A percentile compares a stretch with the other conserved stretches of the same genome.
phyloP scores from a whole-genome alignment of 2,797 vertebrate species.

The Phaenicophaeus curvirostris region DNA sequence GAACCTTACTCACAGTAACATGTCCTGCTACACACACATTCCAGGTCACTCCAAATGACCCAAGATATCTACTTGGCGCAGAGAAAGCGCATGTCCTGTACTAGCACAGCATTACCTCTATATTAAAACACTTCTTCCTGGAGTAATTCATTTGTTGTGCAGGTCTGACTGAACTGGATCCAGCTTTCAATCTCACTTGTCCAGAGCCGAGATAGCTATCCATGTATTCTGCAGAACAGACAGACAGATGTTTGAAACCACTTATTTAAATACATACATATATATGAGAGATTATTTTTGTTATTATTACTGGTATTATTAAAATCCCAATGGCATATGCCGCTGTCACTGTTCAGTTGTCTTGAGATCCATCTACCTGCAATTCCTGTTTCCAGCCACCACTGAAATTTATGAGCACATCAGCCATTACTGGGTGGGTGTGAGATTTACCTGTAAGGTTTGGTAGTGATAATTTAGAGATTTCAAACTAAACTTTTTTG shows the following conservation, averaged over 20 bases:
- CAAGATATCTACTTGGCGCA: not conserved
- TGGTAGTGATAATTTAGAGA: not conserved
- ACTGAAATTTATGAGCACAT: not conserved
- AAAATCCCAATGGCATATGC: not conserved
- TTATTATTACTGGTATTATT: not conserved
- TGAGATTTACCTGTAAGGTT: not conserved
- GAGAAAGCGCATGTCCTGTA: not conserved
- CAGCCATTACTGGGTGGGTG: not conserved
- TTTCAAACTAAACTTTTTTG: not conserved
- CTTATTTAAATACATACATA: not conserved
- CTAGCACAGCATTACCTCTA: not conserved
- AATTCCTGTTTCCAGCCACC: not conserved
- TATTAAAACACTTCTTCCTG: not conserved
- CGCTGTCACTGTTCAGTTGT: not conserved
- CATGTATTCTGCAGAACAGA: not conserved
- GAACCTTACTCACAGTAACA: not conserved
- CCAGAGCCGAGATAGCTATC: not conserved
- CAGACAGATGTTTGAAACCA: not conserved
- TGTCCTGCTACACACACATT: not conserved
- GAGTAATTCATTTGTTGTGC: not conserved
- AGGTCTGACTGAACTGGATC: not conserved
- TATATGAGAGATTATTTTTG: not conserved
- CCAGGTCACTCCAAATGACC: not conserved
- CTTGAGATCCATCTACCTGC: slow-evolving; percentile 3
- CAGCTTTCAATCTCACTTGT: not conserved